phyloP scores from a whole-genome alignment of 2,113 vertebrate species.

The Setophaga petechia region DNA sequence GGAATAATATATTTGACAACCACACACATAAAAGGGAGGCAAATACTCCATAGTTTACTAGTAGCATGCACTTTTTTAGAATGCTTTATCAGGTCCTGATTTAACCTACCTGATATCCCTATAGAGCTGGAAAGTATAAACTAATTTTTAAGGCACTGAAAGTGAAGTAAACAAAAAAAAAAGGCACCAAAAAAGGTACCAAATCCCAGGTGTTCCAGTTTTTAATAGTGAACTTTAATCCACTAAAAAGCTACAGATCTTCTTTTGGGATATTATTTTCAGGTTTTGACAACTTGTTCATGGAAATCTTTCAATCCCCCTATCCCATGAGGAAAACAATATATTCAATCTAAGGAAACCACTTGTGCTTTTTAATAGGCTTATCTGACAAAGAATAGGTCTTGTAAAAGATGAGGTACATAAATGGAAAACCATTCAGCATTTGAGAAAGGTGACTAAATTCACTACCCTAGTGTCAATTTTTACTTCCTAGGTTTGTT shows the following conservation, averaged over 20 bases:
- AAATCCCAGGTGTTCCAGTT: neutral
- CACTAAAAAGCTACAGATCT: neutral
- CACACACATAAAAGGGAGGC: neutral
- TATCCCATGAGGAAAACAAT: neutral
- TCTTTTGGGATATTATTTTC: neutral
- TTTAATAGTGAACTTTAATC: neutral
- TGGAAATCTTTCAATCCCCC: neutral
- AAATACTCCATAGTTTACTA: neutral
- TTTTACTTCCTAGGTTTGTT: constrained; percentile 55
- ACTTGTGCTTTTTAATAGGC: neutral
- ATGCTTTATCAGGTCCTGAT: neutral
- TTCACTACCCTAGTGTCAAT: constrained; percentile 15
- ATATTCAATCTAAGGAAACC: neutral
- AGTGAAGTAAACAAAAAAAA: neutral
- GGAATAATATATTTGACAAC: neutral
- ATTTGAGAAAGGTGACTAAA: constrained; percentile 36
- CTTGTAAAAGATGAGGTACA: constrained; percentile 9
- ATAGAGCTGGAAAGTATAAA: neutral
- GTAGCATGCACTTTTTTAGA: neutral
- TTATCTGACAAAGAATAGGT: neutral
- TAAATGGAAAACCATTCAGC: constrained; percentile 44
- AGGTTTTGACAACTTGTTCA: neutral
- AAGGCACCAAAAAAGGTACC: neutral
- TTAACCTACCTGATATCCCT: neutral
- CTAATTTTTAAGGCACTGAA: neutral